Percentiles rank a stretch among this genome's conserved stretches.
These are phyloP conservation scores for Homarus gammarus DNA, from an alignment of 2,888 invertebrate genomes.

Conservation along the genomic window DNA sequence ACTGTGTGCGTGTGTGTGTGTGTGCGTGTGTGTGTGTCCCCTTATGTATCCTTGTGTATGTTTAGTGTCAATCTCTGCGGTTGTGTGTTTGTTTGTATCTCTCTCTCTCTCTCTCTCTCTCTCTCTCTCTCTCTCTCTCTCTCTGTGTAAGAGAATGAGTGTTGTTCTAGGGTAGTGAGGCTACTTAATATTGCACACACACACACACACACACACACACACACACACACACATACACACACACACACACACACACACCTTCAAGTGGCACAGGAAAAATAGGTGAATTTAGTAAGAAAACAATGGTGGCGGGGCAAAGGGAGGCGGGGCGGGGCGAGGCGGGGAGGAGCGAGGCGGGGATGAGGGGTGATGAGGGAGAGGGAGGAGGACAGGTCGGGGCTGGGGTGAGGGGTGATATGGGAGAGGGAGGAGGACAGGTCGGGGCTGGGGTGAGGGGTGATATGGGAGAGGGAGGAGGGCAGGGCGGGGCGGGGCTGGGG, in stretches of 20 bases:
- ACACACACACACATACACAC: slow-evolving; percentile 24
- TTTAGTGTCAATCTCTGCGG: no score
- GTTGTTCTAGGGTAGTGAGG: no score
- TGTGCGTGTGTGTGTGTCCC: no score
- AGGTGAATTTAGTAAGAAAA: slow-evolving; percentile 33
- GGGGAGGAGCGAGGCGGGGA: neutral
- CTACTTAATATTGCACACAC: neutral
- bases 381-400: neutral
- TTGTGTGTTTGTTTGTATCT: no score
- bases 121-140: no score
- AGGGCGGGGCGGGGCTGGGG: neutral
- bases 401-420: neutral
- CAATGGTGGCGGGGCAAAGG: no score
- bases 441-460: no score
- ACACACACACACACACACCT: slow-evolving; percentile 6
- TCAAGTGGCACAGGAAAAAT: slow-evolving; percentile 42
- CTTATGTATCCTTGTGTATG: no score
- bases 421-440: neutral
- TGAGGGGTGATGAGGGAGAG: neutral
- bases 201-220: slow-evolving; percentile 11
- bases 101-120: no score
- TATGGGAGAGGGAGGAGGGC: neutral
- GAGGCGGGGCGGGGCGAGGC: neutral
- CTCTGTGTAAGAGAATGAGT: no score
- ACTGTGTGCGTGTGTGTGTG: no score